Evolutionary conservation across 2,113 vertebrate genomes (phyloP).

Genomic region (Ploceus nigricollis): DNA sequence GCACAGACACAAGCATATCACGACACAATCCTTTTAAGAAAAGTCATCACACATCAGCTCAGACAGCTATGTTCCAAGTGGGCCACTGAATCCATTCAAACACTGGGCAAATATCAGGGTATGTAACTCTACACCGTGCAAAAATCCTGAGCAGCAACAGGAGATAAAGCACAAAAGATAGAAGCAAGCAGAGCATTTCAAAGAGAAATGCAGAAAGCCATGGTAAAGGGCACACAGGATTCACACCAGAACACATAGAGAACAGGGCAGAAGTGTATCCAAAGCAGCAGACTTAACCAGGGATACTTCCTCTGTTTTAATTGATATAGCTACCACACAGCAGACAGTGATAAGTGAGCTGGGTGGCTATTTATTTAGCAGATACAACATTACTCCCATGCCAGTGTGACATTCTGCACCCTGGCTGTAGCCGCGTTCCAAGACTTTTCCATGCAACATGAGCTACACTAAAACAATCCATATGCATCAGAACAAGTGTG

Average conservation of each 20-base stretch:
- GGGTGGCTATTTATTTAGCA: not conserved
- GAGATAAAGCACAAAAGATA: not conserved
- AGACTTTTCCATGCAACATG: not conserved
- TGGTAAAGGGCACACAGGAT: rapidly evolving
- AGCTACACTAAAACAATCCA: not conserved
- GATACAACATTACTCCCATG: not conserved
- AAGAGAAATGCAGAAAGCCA: not conserved
- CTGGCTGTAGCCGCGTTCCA: not conserved
- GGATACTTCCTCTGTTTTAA: not conserved
- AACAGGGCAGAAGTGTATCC: not conserved
- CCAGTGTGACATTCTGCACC: not conserved
- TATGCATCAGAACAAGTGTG: not conserved
- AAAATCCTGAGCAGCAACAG: not conserved
- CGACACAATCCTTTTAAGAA: not conserved
- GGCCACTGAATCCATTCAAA: not conserved
- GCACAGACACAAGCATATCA: not conserved
- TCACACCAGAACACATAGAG: not conserved
- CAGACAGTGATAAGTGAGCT: not conserved
- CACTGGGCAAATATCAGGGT: not conserved
- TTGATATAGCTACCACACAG: not conserved
- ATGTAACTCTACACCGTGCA: not conserved
- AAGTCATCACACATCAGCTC: not conserved
- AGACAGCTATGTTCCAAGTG: not conserved
- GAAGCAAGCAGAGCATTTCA: not conserved
- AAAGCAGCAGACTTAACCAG: not conserved